These are phyloP conservation scores for Dolichoris vasculosae DNA, from an alignment of 1,140 invertebrate genomes.

Conservation along the genomic window DNA sequence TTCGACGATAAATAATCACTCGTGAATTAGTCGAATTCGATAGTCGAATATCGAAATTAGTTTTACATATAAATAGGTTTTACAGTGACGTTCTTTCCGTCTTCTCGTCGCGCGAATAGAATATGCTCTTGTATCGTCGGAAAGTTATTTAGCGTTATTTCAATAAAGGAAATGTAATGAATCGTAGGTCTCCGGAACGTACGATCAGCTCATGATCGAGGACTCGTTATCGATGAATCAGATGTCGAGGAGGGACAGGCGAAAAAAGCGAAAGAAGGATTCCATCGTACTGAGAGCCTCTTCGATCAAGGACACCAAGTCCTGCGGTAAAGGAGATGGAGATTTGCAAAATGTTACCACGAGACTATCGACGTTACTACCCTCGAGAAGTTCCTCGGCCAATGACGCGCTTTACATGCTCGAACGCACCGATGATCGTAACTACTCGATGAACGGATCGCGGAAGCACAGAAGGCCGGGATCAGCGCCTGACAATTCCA, in stretches of 20 bases:
- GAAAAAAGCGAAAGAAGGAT: constrained; percentile 71
- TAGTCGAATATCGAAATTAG: too few species aligned
- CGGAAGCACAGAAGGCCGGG: constrained; percentile 55
- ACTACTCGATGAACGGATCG: constrained; percentile 28
- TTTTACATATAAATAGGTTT: too few species aligned
- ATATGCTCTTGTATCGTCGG: too few species aligned
- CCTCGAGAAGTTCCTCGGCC: constrained; percentile 62
- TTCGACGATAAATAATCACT: not conserved
- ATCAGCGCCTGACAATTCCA: constrained; percentile 59
- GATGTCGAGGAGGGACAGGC: constrained; percentile 63
- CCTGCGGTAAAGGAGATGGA: constrained; percentile 43
- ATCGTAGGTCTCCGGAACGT: constrained; percentile 77
- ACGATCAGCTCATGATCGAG: constrained; percentile 74
- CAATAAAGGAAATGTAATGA: not conserved
- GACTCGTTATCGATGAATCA: constrained; percentile 59
- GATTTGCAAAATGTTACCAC: constrained; percentile 50
- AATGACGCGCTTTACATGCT: constrained; percentile 56
- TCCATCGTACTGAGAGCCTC: constrained; percentile 18
- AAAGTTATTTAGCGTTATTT: too few species aligned
- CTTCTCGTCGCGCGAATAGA: too few species aligned
- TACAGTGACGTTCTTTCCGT: too few species aligned
- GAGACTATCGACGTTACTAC: constrained; percentile 51
- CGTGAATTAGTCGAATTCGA: too few species aligned
- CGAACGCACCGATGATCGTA: constrained; percentile 1
- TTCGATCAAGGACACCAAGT: constrained; percentile 51